Percentiles rank a stretch among this genome's conserved stretches.
Evolutionary conservation across 2,797 vertebrate species (phyloP).

Genomic region (Pelochelys cantorii): DNA sequence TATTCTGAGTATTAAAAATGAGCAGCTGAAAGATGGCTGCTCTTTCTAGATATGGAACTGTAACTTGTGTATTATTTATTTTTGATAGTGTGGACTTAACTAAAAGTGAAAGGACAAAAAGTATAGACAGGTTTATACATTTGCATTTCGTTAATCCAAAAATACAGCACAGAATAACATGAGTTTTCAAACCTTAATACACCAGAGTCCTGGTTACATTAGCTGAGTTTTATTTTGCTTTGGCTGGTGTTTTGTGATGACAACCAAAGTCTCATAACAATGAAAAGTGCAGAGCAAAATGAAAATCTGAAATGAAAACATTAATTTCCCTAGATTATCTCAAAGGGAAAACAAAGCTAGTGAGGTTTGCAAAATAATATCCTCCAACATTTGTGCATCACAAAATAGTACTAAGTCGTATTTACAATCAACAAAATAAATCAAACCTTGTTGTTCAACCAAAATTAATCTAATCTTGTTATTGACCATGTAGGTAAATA

Average conservation of each 20-base stretch:
- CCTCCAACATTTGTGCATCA: conserved; percentile 7
- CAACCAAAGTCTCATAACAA: conserved; percentile 49
- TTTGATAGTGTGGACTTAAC: neutral
- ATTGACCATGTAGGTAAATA: neutral
- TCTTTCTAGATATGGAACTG: conserved; percentile 5
- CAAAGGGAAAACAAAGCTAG: conserved; percentile 37
- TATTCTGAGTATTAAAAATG: neutral
- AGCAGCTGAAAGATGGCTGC: neutral
- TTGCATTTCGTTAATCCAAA: conserved; percentile 28
- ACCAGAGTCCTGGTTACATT: conserved; percentile 30
- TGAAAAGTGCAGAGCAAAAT: conserved; percentile 48
- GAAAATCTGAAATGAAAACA: conserved; percentile 62
- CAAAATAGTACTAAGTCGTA: conserved; percentile 15
- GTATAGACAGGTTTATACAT: neutral
- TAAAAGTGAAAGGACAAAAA: neutral
- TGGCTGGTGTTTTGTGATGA: conserved; percentile 50
- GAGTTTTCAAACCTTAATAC: conserved; percentile 25
- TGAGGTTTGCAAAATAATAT: conserved; percentile 33
- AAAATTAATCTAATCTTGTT: neutral
- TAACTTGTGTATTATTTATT: fast-evolving
- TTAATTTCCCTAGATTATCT: conserved; percentile 54
- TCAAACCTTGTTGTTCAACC: neutral
- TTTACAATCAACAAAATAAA: conserved; percentile 47
- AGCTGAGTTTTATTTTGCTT: conserved; percentile 55
- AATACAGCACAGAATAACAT: neutral